Evolutionary conservation across 1,140 invertebrate species (phyloP).

Genomic region (Wiebesia pumilae): DNA sequence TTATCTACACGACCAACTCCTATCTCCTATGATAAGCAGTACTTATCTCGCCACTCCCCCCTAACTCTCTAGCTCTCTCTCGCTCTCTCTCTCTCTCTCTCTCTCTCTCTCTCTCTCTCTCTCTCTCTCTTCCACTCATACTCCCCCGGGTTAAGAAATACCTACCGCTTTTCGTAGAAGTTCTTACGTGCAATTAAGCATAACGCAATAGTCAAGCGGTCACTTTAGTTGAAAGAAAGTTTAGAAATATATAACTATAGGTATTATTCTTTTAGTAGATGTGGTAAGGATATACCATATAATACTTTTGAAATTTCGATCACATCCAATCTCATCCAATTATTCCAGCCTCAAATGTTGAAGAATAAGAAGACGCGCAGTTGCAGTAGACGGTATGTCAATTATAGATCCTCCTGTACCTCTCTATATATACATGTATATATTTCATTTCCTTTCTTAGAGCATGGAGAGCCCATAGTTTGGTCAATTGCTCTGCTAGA

Average conservation of each 20-base stretch:
- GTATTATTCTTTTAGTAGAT: too few species aligned
- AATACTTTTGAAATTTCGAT: constrained; percentile 11
- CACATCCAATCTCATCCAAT: constrained; percentile 45
- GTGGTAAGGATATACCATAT: too few species aligned
- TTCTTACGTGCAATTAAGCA: too few species aligned
- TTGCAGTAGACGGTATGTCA: not conserved
- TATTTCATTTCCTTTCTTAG: not conserved
- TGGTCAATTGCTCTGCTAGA: not conserved
- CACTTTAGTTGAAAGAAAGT: too few species aligned
- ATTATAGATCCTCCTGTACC: not conserved
- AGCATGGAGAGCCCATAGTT: not conserved
- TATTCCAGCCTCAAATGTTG: constrained; percentile 1
- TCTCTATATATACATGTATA: not conserved
- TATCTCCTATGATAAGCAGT: not conserved
- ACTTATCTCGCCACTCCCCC: not conserved
- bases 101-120: too few species aligned
- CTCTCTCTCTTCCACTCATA: too few species aligned
- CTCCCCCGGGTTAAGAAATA: too few species aligned
- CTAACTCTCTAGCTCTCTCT: not conserved
- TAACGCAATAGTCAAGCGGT: too few species aligned
- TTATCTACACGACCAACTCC: not conserved
- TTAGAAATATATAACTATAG: too few species aligned
- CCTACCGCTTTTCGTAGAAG: too few species aligned
- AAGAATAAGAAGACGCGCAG: not conserved
- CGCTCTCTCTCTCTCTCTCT: not conserved